Base-by-base conservation (phyloP, 2,888 invertebrate species). In the Microctonus hyperodae region DNA sequence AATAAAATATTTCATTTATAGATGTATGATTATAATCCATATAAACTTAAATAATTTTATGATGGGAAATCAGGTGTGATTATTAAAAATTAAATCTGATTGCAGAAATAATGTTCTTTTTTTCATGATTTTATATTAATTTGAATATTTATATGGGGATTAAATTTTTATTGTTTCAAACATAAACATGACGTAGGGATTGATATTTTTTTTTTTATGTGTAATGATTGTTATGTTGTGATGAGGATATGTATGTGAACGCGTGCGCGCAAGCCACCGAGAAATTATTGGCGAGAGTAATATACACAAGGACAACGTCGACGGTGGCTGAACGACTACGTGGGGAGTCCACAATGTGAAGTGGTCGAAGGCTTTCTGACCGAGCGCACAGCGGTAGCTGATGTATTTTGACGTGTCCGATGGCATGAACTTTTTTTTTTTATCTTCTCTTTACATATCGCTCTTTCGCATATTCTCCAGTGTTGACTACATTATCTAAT, bases 321-420 rank as follows among this genome's bases (percentile, higher is more conserved):
- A 68, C 67, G 70, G 68, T 65, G 57, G 66, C 70, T 57, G 68
- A 62, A 71, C 80, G 71, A 80, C 81, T 81, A 80, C 81, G 81
- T 80, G 82, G 83, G 82, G 79, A 82, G 81, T 81, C 81, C 75
- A 68, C 71, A 72, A 69, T 69, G 72, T 72, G 31, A 62, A 70
- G 69, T 58, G 44, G 44, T 68, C 59, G 72, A 73, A 65, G 78
- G 78, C 75, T 80, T 81, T 82, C 82, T 81, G 79, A 81, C 68
- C 78, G 79, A 82, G 72, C 76, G 82, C 81, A 80, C 80, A 82
- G 80, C 82, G 78, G 82, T 81, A 80, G 82, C 82, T 82, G 81
- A 83, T 83, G 77, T 80, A 79, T 82, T 82, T 79, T 81, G 83
- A 83, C 83, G 81, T 81, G 79, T 73, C 78, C 79, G 76, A 79